Percentiles rank a stretch among this genome's conserved stretches.
phyloP scores from a whole-genome alignment of 2,113 vertebrate genomes.

The Xyliphius kryptos region DNA sequence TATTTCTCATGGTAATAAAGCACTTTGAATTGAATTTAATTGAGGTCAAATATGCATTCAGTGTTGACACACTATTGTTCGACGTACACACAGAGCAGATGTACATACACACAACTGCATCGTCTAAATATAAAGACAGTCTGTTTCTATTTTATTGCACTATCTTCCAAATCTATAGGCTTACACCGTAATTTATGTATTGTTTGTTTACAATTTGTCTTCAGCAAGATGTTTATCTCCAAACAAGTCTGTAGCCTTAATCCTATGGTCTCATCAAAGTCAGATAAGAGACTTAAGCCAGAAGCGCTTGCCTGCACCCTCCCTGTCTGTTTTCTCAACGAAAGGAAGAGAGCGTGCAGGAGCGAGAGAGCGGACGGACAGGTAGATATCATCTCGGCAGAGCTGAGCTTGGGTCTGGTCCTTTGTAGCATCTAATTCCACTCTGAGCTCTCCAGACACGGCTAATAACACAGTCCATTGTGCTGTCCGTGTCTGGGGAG shows the following conservation, averaged over 20 bases:
- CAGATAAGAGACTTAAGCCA: constrained; percentile 36
- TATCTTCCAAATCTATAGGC: too few relatives aligned
- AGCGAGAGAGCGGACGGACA: constrained; percentile 23
- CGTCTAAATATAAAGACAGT: too few relatives aligned
- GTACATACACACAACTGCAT: too few relatives aligned
- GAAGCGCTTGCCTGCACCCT: constrained; percentile 17
- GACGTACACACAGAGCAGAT: too few relatives aligned
- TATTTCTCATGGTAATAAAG: too few relatives aligned
- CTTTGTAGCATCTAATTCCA: constrained; percentile 36
- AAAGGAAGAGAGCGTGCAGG: background rate
- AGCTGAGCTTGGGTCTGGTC: constrained; percentile 21
- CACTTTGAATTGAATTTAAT: too few relatives aligned
- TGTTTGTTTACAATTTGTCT: constrained; percentile 34
- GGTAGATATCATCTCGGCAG: constrained; percentile 29
- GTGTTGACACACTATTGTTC: too few relatives aligned
- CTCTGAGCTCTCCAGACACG: constrained; percentile 32
- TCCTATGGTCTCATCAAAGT: constrained; percentile 30
- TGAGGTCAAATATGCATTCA: too few relatives aligned
- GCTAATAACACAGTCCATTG: constrained; percentile 29
- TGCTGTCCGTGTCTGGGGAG: constrained; percentile 26
- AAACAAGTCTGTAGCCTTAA: constrained; percentile 35
- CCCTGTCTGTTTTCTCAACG: background rate
- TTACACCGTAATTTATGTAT: constrained; percentile 19
- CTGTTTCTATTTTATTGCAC: too few relatives aligned
- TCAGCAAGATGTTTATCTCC: constrained; percentile 25